phyloP scores from a whole-genome alignment of 30 jellyfish, hydroid and myxozoan genomes.

The Aurelia sp. region DNA sequence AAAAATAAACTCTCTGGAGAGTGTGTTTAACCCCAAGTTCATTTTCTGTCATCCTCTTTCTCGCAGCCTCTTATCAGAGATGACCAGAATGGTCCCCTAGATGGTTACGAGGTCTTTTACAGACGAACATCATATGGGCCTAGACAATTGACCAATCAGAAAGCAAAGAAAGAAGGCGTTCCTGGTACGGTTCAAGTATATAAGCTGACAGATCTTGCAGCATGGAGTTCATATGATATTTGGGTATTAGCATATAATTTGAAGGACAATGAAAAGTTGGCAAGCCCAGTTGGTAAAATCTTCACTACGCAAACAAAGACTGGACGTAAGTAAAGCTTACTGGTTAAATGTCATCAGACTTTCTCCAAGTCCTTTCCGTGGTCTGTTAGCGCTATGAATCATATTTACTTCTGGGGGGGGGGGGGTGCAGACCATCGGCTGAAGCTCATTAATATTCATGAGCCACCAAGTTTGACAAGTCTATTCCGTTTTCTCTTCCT shows the following conservation, averaged over 20 bases:
- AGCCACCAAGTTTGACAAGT: too few species aligned
- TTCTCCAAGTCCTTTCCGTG: too few species aligned
- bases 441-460: too few species aligned
- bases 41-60: background rate
- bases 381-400: too few species aligned
- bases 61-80: conserved; percentile 21
- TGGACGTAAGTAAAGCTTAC: conserved; percentile 25
- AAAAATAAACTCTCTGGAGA: too few species aligned
- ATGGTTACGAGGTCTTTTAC: conserved; percentile 75
- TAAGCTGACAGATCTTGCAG: conserved; percentile 63
- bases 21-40: too few species aligned
- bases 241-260: conserved; percentile 78
- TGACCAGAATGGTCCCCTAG: conserved; percentile 74
- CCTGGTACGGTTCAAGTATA: conserved; percentile 52
- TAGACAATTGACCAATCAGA: background rate
- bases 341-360: too few species aligned
- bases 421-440: too few species aligned
- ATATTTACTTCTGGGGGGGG: too few species aligned
- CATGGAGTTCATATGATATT: conserved; percentile 82
- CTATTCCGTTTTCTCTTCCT: too few species aligned
- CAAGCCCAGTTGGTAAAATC: conserved; percentile 43
- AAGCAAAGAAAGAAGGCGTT: conserved; percentile 50
- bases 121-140: conserved; percentile 33
- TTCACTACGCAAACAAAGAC: conserved; percentile 34
- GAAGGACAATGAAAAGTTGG: conserved; percentile 59